A percentile compares a stretch with the other conserved stretches of the same genome.
Evolutionary conservation across 2,113 vertebrate genomes (phyloP).

Genomic region (Varanus salvator): DNA sequence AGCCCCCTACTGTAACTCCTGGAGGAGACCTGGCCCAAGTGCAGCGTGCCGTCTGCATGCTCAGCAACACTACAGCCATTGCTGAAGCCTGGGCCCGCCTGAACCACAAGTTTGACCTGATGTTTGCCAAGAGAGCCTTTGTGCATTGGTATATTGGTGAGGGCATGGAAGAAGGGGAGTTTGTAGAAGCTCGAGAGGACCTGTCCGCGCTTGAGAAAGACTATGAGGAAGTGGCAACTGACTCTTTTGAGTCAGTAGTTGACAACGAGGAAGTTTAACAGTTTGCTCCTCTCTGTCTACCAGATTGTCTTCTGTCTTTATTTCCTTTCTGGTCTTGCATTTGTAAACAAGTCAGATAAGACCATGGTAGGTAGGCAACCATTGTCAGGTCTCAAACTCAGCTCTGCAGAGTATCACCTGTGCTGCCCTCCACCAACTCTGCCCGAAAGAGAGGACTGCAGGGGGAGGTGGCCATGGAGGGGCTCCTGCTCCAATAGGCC

Average conservation of each 20-base stretch:
- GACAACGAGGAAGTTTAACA: conserved; percentile 72
- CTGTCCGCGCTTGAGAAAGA: conserved; percentile 79
- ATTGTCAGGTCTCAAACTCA: not conserved
- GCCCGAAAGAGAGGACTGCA: not conserved
- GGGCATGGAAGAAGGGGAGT: conserved; percentile 82
- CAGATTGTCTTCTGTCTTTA: conserved; percentile 30
- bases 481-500: not conserved
- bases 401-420: not conserved
- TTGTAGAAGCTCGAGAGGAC: conserved; percentile 78
- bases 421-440: not conserved
- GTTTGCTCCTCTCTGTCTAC: conserved; percentile 18
- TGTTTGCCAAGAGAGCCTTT: conserved; percentile 80
- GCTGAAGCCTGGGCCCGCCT: conserved; percentile 79
- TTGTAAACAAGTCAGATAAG: not conserved
- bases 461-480: not conserved
- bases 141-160: conserved; percentile 80
- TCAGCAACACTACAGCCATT: conserved; percentile 79
- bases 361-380: not conserved
- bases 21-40: conserved; percentile 77
- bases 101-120: conserved; percentile 78
- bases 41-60: conserved; percentile 78
- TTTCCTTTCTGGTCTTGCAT: conserved; percentile 54
- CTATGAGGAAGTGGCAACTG: conserved; percentile 79
- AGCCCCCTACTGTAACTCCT: conserved; percentile 75
- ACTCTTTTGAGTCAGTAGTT: conserved; percentile 72